Base-by-base conservation (phyloP, 2,797 vertebrate species). In the Borostomias antarcticus region DNA sequence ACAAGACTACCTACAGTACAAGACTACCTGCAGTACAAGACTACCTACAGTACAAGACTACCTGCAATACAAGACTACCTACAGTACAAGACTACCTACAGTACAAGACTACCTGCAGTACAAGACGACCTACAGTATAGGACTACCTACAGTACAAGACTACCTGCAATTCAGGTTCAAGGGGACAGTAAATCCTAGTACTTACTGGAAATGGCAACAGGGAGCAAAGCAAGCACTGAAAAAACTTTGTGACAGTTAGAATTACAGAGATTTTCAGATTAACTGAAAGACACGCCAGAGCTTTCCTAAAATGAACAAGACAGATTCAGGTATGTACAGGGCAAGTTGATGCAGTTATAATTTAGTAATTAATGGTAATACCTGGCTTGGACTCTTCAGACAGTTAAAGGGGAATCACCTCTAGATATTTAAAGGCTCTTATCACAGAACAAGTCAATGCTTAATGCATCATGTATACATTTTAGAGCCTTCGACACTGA, bases 181-280 rank as follows among this genome's bases (percentile, higher is more conserved):
- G 28, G 43, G 66, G 28, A 54, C 43, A 48, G 48, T 35, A 29
- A 40, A 64, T 45, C 17, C 21, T 13, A 43, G n/a, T 10, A 29
- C 40, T 58, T 21, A 70, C 37, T 15, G 17, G 25, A 26, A 28
- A 59, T 59, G 2, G 58, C 17, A 59, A 23, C 17, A 25, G 23
- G 26, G 15, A 53, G 26, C 10, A 15, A 53, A 26, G 23, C 35
- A 28, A 57, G 29, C 54, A 35, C 9, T 9, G n/a, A 37, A 13
- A 21, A 9, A 45, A 40, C 58, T 45, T 17, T 28, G 19, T 28
- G 58, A 26, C 23, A 59, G 37, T 13, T 28, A 30, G 37, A 40
- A 43, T 59, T 40, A 26, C 21, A 58, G 56, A 58, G 32, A 33
- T 58, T 33, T 33, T 25, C 32, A 58, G n/a, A 58, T 21, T 6